phyloP scores from a whole-genome alignment of 1,140 invertebrate genomes.

The Rhyacophila brunnea region DNA sequence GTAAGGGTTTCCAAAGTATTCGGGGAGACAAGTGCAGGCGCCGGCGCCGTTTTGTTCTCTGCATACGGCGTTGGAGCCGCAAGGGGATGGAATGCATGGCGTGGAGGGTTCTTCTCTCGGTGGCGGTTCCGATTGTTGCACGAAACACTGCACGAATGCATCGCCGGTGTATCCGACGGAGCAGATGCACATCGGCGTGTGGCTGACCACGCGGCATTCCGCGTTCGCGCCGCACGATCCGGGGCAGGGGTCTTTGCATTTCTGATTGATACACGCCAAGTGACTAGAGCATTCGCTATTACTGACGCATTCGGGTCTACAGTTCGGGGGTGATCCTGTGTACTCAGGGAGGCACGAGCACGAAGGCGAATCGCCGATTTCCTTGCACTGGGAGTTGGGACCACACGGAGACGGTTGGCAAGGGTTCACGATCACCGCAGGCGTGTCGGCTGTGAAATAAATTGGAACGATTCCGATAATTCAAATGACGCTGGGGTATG shows the following conservation, averaged over 20 bases:
- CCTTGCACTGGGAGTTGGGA: constrained; percentile 70
- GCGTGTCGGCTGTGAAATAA: constrained; percentile 54
- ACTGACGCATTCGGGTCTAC: constrained; percentile 71
- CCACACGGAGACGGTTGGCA: constrained; percentile 76
- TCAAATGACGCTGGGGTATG: no score
- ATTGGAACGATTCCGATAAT: no score
- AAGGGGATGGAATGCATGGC: constrained; percentile 74
- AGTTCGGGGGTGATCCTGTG: constrained; percentile 71
- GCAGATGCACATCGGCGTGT: constrained; percentile 72
- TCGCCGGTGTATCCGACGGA: constrained; percentile 66
- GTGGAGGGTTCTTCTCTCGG: constrained; percentile 45
- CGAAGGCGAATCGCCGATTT: constrained; percentile 61
- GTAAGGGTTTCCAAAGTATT: constrained; percentile 74
- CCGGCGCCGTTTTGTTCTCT: constrained; percentile 76
- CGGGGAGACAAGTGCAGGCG: constrained; percentile 68
- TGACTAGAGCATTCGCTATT: constrained; percentile 71
- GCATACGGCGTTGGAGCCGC: constrained; percentile 76
- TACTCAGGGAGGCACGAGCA: constrained; percentile 72
- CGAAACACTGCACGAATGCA: constrained; percentile 65
- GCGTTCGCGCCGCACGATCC: constrained; percentile 69
- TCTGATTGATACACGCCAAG: constrained; percentile 69
- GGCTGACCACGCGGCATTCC: constrained; percentile 72
- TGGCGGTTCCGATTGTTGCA: constrained; percentile 32
- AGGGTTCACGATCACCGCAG: constrained; percentile 56
- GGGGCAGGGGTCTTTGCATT: constrained; percentile 71